Conservation (phyloP, 2,113 vertebrate species). For the Crotalus horridus region DNA sequence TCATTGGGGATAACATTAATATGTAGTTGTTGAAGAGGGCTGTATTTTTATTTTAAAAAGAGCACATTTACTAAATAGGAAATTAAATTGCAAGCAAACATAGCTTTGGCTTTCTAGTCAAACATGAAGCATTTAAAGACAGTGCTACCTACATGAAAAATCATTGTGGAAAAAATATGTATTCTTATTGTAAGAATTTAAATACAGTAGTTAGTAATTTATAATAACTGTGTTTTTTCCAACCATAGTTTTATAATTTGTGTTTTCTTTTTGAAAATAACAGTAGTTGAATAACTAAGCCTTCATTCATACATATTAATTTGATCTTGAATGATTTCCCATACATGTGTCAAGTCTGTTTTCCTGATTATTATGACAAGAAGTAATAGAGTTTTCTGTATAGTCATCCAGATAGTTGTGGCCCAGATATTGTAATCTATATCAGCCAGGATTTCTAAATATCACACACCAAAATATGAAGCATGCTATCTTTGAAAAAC, state of each 20-base stretch:
- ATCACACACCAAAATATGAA: neutral
- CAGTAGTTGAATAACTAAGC: neutral
- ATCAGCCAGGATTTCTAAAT: neutral
- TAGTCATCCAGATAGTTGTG: neutral
- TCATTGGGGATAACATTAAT: neutral
- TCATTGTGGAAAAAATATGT: neutral
- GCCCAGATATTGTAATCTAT: neutral
- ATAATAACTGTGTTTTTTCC: neutral
- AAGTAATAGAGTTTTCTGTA: neutral
- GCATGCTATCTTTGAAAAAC: neutral
- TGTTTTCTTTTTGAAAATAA: neutral
- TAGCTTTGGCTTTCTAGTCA: neutral
- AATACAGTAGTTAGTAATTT: neutral
- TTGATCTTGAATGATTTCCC: neutral
- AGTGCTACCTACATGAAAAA: neutral
- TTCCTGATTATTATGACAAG: neutral
- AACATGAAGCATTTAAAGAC: neutral
- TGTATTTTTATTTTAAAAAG: neutral
- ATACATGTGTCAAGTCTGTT: neutral
- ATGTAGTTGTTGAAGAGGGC: neutral
- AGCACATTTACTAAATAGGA: neutral
- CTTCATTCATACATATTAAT: neutral
- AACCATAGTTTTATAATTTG: neutral
- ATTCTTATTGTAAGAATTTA: neutral
- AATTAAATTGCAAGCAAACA: neutral